phyloP scores from a whole-genome alignment of 2,888 invertebrate genomes.

The Tetranychus piercei region DNA sequence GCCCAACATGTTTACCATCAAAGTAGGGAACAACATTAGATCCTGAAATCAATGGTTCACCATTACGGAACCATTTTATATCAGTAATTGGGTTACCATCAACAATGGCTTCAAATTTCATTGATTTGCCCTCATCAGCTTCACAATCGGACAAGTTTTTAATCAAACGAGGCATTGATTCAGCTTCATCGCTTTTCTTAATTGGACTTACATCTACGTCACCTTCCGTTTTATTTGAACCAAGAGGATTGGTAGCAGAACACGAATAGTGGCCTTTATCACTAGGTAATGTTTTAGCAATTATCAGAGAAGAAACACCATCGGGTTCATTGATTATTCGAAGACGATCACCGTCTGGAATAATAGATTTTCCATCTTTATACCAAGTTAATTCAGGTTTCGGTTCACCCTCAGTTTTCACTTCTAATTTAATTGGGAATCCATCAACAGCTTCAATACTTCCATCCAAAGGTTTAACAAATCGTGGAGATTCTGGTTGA shows the following conservation, averaged over 20 bases:
- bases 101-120: constrained; percentile 32
- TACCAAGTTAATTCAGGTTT: constrained; percentile 57
- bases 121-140: constrained; percentile 54
- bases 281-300: not conserved
- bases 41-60: not conserved
- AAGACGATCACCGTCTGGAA: constrained; percentile 8
- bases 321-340: constrained; percentile 6
- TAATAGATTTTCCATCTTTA: constrained; percentile 5
- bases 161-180: not conserved
- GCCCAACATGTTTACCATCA: constrained; percentile 16
- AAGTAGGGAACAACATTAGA: constrained; percentile 11
- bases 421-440: constrained; percentile 30
- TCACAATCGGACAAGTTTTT: not conserved
- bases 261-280: constrained; percentile 2
- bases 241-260: not conserved
- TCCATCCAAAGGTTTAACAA: constrained; percentile 24
- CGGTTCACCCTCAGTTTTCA: constrained; percentile 59
- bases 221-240: constrained; percentile 1
- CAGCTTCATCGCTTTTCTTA: not conserved
- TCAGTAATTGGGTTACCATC: constrained; percentile 26
- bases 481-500: constrained; percentile 23
- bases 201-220: not conserved
- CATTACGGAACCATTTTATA: constrained; percentile 26
- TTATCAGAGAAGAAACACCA: not conserved
- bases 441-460: constrained; percentile 8